These are phyloP conservation scores for Zaprionus tsacasi DNA, from an alignment of 1,140 invertebrate genomes.

Conservation along the genomic window DNA sequence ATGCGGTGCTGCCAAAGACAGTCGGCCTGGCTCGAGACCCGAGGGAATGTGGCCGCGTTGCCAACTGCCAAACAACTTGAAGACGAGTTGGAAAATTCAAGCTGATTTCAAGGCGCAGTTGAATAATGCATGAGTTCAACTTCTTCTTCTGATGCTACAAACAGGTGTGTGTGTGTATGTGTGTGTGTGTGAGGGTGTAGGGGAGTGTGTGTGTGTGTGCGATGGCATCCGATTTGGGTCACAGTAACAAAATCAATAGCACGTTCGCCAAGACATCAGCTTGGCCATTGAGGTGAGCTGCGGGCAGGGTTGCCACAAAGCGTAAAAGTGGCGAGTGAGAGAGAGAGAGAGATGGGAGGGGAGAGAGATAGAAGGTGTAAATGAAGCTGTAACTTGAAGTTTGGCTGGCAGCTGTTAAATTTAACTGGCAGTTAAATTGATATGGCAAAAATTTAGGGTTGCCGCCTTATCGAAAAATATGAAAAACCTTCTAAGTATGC, in stretches of 20 bases:
- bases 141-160: slow-evolving; percentile 11
- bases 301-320: neutral
- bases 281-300: slow-evolving; percentile 1
- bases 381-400: neutral
- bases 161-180: neutral
- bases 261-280: neutral
- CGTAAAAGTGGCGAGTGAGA: neutral
- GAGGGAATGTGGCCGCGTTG: neutral
- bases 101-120: slow-evolving; percentile 55
- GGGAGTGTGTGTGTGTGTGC: slow-evolving; percentile 17
- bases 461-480: neutral
- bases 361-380: neutral
- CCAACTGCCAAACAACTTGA: slow-evolving; percentile 19
- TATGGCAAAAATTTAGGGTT: neutral
- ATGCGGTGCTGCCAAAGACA: neutral
- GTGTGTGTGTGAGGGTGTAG: no score
- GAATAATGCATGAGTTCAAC: slow-evolving; percentile 65
- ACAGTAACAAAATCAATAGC: slow-evolving; percentile 71
- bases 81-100: slow-evolving; percentile 35
- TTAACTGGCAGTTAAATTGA: neutral
- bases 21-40: neutral
- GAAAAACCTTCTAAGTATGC: neutral
- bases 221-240: slow-evolving; percentile 58
- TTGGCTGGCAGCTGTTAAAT: neutral
- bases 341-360: neutral